Evolutionary conservation across 2,797 vertebrate species (phyloP), one percentile per base, ranked within the genome.

Genomic region (Chiloscyllium punctatum): DNA sequence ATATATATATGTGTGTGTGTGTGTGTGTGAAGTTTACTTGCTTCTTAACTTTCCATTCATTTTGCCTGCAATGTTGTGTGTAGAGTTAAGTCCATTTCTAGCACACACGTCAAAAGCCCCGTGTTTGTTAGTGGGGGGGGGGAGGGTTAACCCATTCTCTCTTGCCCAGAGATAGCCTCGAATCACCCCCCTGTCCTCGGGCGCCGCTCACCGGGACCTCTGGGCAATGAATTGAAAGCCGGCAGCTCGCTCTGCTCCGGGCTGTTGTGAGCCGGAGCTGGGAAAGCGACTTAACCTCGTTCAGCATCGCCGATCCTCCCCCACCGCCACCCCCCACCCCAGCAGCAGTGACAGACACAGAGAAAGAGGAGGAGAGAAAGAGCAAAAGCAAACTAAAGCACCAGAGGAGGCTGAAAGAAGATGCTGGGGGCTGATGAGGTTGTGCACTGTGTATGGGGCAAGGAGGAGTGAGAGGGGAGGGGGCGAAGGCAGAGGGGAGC

Each of bases 401-500:
- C 62, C 68, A 18, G 57, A 33, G 53, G 21, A n/a, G 90, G 18
- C 9, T 88, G 0, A 1, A 18, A 86, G 95, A 95, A 48, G 95
- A 96, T 62, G 21, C 94, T 92, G 94, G 37, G 84, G 95, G 25
- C 21, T 71, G 77, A 1, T 62, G 69, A 7, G 0, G 94, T 69
- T 37, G 37, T 95, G 92, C 95, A 30, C 33, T 30, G 25, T 66
- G 95, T 2, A 57, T 82, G 96, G 94, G 71, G 95, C 77, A 92
- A 94, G 96, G 95, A 94, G 33, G 95, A 95, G 96, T 95, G 96
- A 95, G 53, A 92, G 95, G 95, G 95, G 96, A 15, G 48, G 37
- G 71, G 30, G 27, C 2, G 87, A 62, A n/a, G 27, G 88, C 21
- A 72, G 30, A 57, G 72, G 95, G 51, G 57, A 11, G 69, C 9